These are phyloP conservation scores for Micrasema longulum DNA, from an alignment of 1,140 invertebrate genomes.

Conservation along the genomic window DNA sequence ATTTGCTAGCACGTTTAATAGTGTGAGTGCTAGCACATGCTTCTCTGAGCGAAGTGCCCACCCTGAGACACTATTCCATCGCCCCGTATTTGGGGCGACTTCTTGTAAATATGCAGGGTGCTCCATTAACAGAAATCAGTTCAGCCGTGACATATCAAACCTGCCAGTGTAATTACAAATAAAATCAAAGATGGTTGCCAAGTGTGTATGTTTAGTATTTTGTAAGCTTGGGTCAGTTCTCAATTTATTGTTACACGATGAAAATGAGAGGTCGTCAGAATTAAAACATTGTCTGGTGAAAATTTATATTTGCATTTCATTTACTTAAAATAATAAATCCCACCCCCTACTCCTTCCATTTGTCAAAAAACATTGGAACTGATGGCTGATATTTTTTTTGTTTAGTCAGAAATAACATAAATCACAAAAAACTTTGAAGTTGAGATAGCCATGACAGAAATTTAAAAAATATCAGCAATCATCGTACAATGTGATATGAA, in stretches of 20 bases:
- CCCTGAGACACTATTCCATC: conserved; percentile 13
- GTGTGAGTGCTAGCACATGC: conserved; percentile 20
- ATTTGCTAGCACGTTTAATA: conserved; percentile 11
- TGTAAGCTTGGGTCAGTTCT: conserved; percentile 55
- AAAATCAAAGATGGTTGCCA: conserved; percentile 53
- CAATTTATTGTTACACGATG: conserved; percentile 55
- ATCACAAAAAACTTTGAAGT: no score
- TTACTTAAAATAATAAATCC: conserved; percentile 38
- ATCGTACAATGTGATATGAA: no score
- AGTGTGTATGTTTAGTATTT: conserved; percentile 56
- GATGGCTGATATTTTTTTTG: no score
- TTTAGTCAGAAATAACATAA: no score
- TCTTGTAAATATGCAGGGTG: conserved; percentile 39
- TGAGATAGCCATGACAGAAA: no score
- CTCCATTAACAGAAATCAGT: conserved; percentile 30
- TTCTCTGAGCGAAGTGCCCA: not conserved
- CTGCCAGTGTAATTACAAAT: conserved; percentile 51
- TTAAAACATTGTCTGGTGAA: conserved; percentile 55
- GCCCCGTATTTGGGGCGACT: not conserved
- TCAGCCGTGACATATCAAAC: conserved; percentile 53
- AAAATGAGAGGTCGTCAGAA: conserved; percentile 54
- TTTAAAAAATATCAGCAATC: no score
- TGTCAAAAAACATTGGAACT: not conserved
- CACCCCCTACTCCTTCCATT: not conserved
- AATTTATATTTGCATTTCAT: conserved; percentile 50